Evolutionary conservation across 2,797 vertebrate genomes (phyloP), one percentile per base, ranked within the genome.

Genomic region (Microcaecilia unicolor): DNA sequence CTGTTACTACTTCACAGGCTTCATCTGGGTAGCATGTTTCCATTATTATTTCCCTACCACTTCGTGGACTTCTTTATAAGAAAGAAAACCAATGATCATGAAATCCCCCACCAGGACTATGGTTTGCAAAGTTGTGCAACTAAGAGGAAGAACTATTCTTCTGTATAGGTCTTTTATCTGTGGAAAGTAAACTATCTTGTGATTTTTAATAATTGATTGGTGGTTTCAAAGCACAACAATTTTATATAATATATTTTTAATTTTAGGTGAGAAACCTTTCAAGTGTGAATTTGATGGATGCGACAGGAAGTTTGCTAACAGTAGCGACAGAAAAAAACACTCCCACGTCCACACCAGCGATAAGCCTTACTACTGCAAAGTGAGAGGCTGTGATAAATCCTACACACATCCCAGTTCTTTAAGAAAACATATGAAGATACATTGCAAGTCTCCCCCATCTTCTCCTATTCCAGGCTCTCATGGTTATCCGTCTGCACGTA

Each of bases 251-350:
- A 25, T 20, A 24, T 36, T 15, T 44, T 36, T 48, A 25, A 3
- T 74, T 68, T 30, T 73, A 98, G 94, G 94, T 39, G 94, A 98
- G 70, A 98, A 98, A 47, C 94, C 94, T 48, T 98, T 98, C 83
- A 97, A 97, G 78, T 98, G 94, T 57, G 94, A 97, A 73, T 97
- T 97, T 55, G 93, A 97, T 37, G 94, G 94, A 59, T 98, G 94
- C 15, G 94, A 98, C 84, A 67, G 94, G 65, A 95, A 93, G 74
- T 98, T 98, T 65, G 94, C 94, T 77, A 98, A 98, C 61, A 98
- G 93, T 85, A 98, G 94, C 58, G 94, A 98, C 81, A 78, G 94
- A 58, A 98, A 98, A 85, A 98, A 98, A 67, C 94, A 98, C 67
- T 95, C 92, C 2, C 94, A 98, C 19, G 94, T 98, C 36, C 94